Evolutionary conservation across 1,140 invertebrate species (phyloP).

Genomic region (Papilio helenus): DNA sequence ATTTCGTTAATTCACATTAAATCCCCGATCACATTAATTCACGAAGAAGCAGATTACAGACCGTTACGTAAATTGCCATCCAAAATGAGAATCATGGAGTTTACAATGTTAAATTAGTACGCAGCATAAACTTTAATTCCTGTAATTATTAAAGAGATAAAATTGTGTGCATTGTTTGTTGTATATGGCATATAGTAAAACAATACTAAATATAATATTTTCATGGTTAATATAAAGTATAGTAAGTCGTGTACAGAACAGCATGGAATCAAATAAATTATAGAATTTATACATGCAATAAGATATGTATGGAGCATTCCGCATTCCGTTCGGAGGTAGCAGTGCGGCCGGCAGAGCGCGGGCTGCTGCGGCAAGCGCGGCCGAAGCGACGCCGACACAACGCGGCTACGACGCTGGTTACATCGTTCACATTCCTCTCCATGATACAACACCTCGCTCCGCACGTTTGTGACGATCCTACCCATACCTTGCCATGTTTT

Average conservation of each 20-base stretch:
- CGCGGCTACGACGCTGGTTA: constrained; percentile 50
- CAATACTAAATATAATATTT: neutral
- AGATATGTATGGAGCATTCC: constrained; percentile 62
- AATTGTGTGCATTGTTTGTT: neutral
- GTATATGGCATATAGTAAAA: neutral
- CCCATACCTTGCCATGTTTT: constrained; percentile 37
- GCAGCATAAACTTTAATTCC: neutral
- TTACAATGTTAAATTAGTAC: constrained; percentile 18
- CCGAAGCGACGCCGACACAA: constrained; percentile 59
- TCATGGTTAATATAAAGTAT: neutral
- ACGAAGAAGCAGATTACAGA: constrained; percentile 7
- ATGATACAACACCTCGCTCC: constrained; percentile 51
- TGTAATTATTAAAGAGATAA: neutral
- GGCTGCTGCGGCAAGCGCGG: constrained; percentile 54
- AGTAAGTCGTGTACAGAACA: neutral
- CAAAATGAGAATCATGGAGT: neutral
- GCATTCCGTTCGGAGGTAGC: constrained; percentile 66
- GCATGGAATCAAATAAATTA: neutral
- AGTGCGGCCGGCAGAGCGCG: constrained; percentile 57
- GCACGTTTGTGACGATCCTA: constrained; percentile 45
- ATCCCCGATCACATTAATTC: constrained; percentile 7
- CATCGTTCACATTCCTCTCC: constrained; percentile 66
- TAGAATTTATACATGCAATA: constrained; percentile 47
- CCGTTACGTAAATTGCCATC: neutral
- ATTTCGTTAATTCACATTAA: constrained; percentile 23